These are phyloP conservation scores for Colaptes auratus DNA, from an alignment of 2,113 vertebrate genomes.

Conservation along the genomic window DNA sequence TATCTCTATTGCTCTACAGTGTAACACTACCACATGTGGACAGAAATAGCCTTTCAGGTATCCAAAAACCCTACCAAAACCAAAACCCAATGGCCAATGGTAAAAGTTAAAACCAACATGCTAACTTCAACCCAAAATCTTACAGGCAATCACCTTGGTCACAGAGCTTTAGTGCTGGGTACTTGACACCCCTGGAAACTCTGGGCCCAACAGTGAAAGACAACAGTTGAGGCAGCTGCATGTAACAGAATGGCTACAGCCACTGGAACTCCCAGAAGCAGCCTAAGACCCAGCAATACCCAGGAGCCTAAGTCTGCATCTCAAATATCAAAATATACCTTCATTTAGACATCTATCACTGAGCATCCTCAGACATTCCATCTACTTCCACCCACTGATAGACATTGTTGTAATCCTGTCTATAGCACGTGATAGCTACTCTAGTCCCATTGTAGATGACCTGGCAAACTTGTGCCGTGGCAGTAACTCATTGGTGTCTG, in stretches of 20 bases:
- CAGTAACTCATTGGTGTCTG: neutral
- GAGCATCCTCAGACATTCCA: neutral
- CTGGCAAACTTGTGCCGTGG: neutral
- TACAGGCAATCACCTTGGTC: neutral
- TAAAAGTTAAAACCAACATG: neutral
- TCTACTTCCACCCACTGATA: neutral
- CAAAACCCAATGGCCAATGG: fast-evolving
- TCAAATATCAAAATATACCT: neutral
- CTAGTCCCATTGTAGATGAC: neutral
- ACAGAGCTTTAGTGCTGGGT: neutral
- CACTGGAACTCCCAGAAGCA: neutral
- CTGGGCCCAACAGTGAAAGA: neutral
- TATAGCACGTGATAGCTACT: neutral
- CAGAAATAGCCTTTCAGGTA: neutral
- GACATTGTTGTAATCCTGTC: neutral
- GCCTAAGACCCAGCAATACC: neutral
- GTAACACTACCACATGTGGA: neutral
- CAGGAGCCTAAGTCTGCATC: neutral
- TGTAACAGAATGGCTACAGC: neutral
- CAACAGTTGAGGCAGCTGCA: neutral
- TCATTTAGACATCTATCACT: neutral
- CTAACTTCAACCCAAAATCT: neutral
- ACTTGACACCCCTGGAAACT: neutral
- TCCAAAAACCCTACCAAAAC: neutral
- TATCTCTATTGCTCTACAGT: neutral